Evolutionary conservation across 1,140 invertebrate species (phyloP), one percentile per base, ranked within the genome.

Genomic region (Pteromalus puparum): DNA sequence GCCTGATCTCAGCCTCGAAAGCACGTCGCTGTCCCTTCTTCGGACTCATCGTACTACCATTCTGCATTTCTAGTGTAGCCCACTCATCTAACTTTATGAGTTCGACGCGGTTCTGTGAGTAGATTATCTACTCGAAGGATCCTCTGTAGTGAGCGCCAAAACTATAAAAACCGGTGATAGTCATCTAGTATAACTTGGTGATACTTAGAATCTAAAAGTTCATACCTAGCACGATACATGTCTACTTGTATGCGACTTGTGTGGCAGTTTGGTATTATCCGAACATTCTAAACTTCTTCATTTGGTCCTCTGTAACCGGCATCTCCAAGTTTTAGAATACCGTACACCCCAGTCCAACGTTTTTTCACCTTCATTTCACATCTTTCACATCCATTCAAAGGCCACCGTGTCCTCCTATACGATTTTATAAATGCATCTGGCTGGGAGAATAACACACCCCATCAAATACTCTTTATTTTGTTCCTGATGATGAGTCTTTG

Each of bases 401-500:
- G 30, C n/a, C 67, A 2, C 12, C 38, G 34, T 81, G 80, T 42
- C 53, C 30, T 73, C 10, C 42, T 48, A 74, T 53, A 82, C 34
- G n/a, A 74, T 61, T 82, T 82, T 15, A 82, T 1, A 61, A 74
- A 74, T 7, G 70, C n/a, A 24, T n/a, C 81, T 65, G 28, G 65
- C 78, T 26, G n/a, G 78, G 78, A 18, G 26, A 26, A 42, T 81
- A 61, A 42, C 82, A 83, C 6, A 77, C 38, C n/a, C n/a, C n/a
- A n/a, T n/a, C 38, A 77, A 83, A 67, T 2, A 83, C n/a, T n/a
- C 38, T 68, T 76, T 38, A 83, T 77, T 18, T 67, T 13, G 1
- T 77, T 30, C 15, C 76, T 28, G 65, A 46, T n/a, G n/a, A 81
- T 28, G 34, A 53, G 1, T 81, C 48, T 48, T 81, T 21, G n/a